Percentiles rank a stretch among this genome's conserved stretches.
These are phyloP conservation scores for Elephas maximus DNA, from an alignment of 2,113 vertebrate species.

Conservation along the genomic window DNA sequence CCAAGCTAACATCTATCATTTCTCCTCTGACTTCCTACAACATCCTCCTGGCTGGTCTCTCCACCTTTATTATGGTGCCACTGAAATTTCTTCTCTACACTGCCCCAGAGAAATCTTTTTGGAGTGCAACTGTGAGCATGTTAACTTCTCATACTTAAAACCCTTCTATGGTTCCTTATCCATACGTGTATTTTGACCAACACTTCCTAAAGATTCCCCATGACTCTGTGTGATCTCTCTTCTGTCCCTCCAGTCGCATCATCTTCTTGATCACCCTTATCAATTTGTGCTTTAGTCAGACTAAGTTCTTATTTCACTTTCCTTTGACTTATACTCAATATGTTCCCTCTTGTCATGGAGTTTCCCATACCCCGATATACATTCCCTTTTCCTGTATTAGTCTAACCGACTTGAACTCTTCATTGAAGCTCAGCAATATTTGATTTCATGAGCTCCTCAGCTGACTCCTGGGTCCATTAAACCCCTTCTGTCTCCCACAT, in stretches of 20 bases:
- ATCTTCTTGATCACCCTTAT: not conserved
- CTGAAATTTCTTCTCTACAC: not conserved
- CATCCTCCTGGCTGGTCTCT: not conserved
- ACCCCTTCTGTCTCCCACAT: fast-evolving
- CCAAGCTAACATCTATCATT: not conserved
- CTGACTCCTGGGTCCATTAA: not conserved
- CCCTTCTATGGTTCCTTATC: not conserved
- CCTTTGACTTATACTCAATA: not conserved
- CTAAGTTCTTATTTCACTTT: not conserved
- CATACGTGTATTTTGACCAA: not conserved
- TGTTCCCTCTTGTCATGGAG: not conserved
- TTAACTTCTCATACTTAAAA: not conserved
- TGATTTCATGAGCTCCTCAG: not conserved
- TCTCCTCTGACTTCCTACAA: not conserved
- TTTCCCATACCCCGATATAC: not conserved
- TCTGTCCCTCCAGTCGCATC: not conserved
- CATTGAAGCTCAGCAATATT: not conserved
- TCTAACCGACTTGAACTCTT: not conserved
- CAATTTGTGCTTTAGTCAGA: not conserved
- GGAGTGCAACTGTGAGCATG: not conserved
- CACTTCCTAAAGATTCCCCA: not conserved
- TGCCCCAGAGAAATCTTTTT: not conserved
- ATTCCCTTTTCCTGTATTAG: not conserved
- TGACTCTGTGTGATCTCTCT: not conserved
- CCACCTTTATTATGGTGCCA: not conserved